phyloP scores from a whole-genome alignment of 1,140 invertebrate genomes.

The Linepithema humile region DNA sequence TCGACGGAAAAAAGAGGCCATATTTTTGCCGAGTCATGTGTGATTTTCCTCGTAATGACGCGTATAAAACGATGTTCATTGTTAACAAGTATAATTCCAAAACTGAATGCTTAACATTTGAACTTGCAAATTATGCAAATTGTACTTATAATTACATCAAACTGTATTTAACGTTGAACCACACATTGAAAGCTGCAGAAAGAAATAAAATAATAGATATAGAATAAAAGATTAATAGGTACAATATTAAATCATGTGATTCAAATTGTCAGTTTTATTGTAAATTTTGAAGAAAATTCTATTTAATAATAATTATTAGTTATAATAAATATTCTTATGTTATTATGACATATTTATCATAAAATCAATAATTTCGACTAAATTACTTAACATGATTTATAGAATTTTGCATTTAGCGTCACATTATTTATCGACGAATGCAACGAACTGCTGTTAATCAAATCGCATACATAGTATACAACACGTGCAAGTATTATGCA shows the following conservation, averaged over 20 bases:
- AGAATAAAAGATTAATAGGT: too few species aligned
- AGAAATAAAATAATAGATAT: background rate
- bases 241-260: background rate
- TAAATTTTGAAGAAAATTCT: background rate
- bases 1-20: background rate
- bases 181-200: background rate
- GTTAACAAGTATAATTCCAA: background rate
- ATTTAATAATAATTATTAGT: too few species aligned
- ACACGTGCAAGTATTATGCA: background rate
- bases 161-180: background rate
- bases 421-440: background rate
- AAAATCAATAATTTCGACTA: background rate
- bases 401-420: background rate
- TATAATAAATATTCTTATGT: background rate
- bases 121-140: too few species aligned
- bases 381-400: background rate
- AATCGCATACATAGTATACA: background rate
- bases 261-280: background rate
- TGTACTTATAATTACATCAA: too few species aligned
- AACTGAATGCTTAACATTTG: conserved; percentile 4
- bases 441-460: conserved; percentile 3
- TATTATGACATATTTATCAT: background rate
- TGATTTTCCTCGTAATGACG: background rate
- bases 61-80: background rate
- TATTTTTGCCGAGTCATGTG: background rate